Evolutionary conservation across 2,888 invertebrate genomes (phyloP), one percentile per base, ranked within the genome.

Genomic region (Drosophila percnosoma): DNA sequence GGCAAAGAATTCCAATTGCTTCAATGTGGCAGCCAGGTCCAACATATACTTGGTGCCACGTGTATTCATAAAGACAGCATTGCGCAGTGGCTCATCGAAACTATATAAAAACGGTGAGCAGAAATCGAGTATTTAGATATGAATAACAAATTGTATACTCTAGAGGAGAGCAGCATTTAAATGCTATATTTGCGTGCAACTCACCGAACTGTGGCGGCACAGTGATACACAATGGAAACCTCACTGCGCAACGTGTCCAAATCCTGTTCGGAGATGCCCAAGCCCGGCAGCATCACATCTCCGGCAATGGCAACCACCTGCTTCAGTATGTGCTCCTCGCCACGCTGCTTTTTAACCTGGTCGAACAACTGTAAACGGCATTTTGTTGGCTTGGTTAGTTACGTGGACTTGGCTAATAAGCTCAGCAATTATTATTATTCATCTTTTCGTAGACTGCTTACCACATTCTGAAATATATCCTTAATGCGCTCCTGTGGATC

Each of bases 41-140:
- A 99, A 92, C 94, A 99, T 96, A 73, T 96, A 95, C 91, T 97
- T 97, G 0, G 98, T 98, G 42, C 98, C 99, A 66, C 98, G 94
- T 0, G 98, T 97, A 93, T 99, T 99, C 93, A 99, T 94, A 63
- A 98, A 94, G 10, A 99, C 97, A 0, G 99, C 98, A 79, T 95
- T 96, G 91, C 97, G 97, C 59, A 99, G 94, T 24, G 96, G 95
- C 92, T 99, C 99, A 92, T 99, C 99, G 91, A 99, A 98, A 84
- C 96, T 95, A 54, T 8, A 15, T 4, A 3, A 3, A 29, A 11
- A 10, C 1, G 21, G 11, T 11, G 11, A 42, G 42, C 11, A 42
- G 18, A 11, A 27, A n/a, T 11, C 11, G 5, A 11, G 40, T 33
- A 33, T 21, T 42, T 21, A 21, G 11, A 21, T 21, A 13, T 42